A percentile compares a stretch with the other conserved stretches of the same genome.
phyloP scores from a whole-genome alignment of 1,140 invertebrate species.

The Drosophila kohkoa region DNA sequence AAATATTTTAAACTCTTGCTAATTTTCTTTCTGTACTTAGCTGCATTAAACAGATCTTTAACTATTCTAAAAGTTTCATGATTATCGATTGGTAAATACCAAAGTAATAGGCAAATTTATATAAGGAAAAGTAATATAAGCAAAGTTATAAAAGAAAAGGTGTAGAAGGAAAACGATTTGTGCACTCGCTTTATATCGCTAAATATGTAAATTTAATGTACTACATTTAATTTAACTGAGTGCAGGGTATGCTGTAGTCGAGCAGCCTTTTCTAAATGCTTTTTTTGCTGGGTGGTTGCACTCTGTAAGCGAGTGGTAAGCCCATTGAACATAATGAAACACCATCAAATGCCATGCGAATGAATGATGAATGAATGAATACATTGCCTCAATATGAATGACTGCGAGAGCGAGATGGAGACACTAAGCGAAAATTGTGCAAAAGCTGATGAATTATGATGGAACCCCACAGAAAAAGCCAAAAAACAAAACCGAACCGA shows the following conservation, averaged over 20 bases:
- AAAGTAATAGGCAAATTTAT: no score
- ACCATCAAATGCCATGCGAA: slow-evolving; percentile 25
- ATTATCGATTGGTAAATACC: no score
- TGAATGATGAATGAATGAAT: slow-evolving; percentile 44
- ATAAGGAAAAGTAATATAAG: no score
- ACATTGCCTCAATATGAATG: slow-evolving; percentile 32
- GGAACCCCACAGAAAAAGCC: neutral
- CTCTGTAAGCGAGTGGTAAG: slow-evolving; percentile 19
- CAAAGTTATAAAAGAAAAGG: no score
- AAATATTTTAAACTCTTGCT: no score
- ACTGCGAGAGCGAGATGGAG: neutral
- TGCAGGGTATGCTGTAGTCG: neutral
- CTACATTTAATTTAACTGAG: no score
- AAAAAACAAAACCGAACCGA: neutral
- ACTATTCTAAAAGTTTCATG: no score
- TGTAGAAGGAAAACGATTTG: no score
- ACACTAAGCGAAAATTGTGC: slow-evolving; percentile 47
- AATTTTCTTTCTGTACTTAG: no score
- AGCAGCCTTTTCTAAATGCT: neutral
- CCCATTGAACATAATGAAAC: slow-evolving; percentile 23
- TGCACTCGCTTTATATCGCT: no score
- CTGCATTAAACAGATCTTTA: no score
- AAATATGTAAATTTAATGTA: no score
- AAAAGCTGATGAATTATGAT: slow-evolving; percentile 58
- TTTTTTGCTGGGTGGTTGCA: slow-evolving; percentile 14